Percentiles rank a stretch among this genome's conserved stretches.
Evolutionary conservation across 1,140 invertebrate genomes (phyloP).

Genomic region (Cydia splendana): DNA sequence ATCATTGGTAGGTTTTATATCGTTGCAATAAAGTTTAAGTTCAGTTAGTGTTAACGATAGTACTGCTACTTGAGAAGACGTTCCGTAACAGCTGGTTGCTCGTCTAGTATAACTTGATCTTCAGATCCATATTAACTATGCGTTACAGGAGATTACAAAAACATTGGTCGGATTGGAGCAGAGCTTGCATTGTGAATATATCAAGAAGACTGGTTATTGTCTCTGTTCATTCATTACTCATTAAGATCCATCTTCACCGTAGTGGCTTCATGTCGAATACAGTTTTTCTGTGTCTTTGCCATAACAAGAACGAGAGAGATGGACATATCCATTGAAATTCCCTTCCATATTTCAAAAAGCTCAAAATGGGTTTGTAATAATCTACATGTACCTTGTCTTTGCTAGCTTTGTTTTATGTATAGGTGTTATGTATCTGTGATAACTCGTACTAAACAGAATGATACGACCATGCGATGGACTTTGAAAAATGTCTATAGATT

Average conservation of each 20-base stretch:
- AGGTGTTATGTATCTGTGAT: no score
- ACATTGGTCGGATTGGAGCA: neutral
- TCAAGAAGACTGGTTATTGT: neutral
- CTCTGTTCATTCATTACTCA: neutral
- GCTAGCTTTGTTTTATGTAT: no score
- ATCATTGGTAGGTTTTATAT: neutral
- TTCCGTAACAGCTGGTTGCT: neutral
- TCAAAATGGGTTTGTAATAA: no score
- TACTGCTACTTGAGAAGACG: neutral
- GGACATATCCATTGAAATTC: no score
- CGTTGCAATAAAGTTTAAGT: neutral
- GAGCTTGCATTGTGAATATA: neutral
- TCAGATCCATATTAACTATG: neutral
- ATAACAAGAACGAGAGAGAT: no score
- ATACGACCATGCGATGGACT: no score
- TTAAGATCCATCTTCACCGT: slow-evolving; percentile 1
- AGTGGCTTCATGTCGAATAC: neutral
- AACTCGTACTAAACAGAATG: no score
- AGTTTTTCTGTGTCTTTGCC: no score
- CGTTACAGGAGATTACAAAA: no score
- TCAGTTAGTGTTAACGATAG: neutral
- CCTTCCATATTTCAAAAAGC: no score
- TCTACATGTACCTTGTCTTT: no score
- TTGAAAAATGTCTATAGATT: no score
- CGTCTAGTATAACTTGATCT: neutral